These are phyloP conservation scores for Caenorhabditis becei DNA, from an alignment of 2,888 invertebrate genomes.

Conservation along the genomic window DNA sequence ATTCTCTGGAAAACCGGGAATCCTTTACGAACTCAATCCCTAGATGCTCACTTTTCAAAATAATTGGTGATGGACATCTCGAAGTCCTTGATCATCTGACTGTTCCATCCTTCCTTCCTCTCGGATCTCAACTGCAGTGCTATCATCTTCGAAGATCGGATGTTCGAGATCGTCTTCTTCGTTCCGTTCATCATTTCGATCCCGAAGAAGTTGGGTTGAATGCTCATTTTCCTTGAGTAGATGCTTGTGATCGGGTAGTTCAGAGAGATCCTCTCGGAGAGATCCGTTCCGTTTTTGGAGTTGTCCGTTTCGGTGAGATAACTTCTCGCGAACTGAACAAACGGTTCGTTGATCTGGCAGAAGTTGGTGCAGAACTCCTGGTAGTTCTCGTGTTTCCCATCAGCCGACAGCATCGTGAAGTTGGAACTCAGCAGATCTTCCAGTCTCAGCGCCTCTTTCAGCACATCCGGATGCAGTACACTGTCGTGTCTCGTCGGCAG, in stretches of 20 bases:
- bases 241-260: conserved; percentile 75
- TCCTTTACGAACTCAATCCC: neutral
- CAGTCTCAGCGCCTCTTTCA: conserved; percentile 67
- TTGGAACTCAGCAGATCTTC: conserved; percentile 37
- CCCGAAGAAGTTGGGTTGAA: conserved; percentile 79
- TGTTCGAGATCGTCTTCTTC: conserved; percentile 59
- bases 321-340: conserved; percentile 73
- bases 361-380: conserved; percentile 78
- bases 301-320: conserved; percentile 47
- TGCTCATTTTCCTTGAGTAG: conserved; percentile 75
- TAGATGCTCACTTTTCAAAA: conserved; percentile 69
- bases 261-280: conserved; percentile 68
- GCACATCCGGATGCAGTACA: conserved; percentile 68
- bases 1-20: conserved; percentile 63
- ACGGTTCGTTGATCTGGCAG: conserved; percentile 80
- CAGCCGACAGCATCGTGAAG: conserved; percentile 49
- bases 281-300: conserved; percentile 38
- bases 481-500: conserved; percentile 70
- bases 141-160: conserved; percentile 67
- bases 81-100: conserved; percentile 74
- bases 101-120: conserved; percentile 76
- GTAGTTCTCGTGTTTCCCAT: conserved; percentile 71
- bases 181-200: conserved; percentile 65
- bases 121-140: conserved; percentile 76
- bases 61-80: conserved; percentile 76